Evolutionary conservation across 2,888 invertebrate genomes (phyloP), one percentile per base, ranked within the genome.

Genomic region (Cataglyphis altisquamis): DNA sequence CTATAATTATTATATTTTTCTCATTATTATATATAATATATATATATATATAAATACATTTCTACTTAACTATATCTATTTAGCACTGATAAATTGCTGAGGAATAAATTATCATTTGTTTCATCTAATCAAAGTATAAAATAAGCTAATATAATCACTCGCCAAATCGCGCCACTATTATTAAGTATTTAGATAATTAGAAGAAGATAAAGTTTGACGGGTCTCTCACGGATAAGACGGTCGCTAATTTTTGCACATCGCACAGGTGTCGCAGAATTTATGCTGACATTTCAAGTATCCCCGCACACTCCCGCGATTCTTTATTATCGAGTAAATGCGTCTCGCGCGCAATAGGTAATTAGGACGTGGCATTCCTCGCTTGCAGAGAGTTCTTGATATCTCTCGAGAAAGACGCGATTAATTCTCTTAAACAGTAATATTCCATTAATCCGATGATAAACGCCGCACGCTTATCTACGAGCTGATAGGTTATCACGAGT

Each of bases 391-490:
- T 25, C 70, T 41, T 55, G 55, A 45, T 55, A 55, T 52, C 9
- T 18, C 52, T 15, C 32, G 32, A 39, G 12, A 72, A 41, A 12
- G 25, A 29, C 25, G 41, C 81, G 75, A 86, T 84, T 83, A 81
- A 82, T 84, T 78, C 78, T 78, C 72, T 60, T 82, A 62, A 86
- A 84, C 87, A 67, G 89, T 89, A 87, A 87, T 89, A 89, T 89
- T 89, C 89, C 89, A 86, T 86, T 89, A 87, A 89, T 89, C 85
- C 84, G 15, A 25, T 36, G 83, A 87, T 89, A 89, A 87, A 84
- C 82, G 78, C 64, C 84, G 85, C 83, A 82, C 52, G 82, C 82
- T 83, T 86, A 87, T 86, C 87, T 48, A 12, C 36, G 9, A 55
- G n/a, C 73, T 45, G 89, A 89, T 89, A 89, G 63, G 75, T 84